Conservation (phyloP, 1,140 invertebrate genomes). For the Antheraea mylitta region DNA sequence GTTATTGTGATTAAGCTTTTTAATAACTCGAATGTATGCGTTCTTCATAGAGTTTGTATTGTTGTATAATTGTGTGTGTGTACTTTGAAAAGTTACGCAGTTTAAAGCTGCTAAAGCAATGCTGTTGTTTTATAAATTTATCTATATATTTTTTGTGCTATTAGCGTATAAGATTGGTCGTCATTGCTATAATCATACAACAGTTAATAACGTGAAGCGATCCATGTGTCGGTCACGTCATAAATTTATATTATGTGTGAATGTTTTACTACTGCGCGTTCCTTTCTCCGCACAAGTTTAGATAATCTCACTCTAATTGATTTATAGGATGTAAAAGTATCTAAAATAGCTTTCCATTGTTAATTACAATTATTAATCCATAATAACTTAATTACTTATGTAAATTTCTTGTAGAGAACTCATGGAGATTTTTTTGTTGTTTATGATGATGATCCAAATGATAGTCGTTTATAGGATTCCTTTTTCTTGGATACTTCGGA, state of each 20-base stretch:
- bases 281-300: background rate
- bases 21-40: too few species aligned
- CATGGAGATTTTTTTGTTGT: background rate
- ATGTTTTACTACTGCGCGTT: background rate
- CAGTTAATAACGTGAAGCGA: background rate
- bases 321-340: conserved; percentile 3
- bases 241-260: background rate
- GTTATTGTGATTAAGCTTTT: too few species aligned
- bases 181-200: background rate
- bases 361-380: background rate
- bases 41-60: too few species aligned
- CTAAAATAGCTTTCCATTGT: background rate
- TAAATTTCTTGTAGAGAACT: background rate
- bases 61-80: too few species aligned
- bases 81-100: too few species aligned
- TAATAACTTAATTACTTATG: conserved; percentile 1
- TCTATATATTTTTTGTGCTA: background rate
- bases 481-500: too few species aligned
- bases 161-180: background rate
- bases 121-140: too few species aligned
- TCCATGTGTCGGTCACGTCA: background rate
- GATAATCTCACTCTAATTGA: background rate
- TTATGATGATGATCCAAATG: too few species aligned
- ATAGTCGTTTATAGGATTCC: too few species aligned
- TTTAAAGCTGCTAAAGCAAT: too few species aligned